phyloP scores from a whole-genome alignment of 2,113 vertebrate genomes.

The Rhagologus leucostigma region DNA sequence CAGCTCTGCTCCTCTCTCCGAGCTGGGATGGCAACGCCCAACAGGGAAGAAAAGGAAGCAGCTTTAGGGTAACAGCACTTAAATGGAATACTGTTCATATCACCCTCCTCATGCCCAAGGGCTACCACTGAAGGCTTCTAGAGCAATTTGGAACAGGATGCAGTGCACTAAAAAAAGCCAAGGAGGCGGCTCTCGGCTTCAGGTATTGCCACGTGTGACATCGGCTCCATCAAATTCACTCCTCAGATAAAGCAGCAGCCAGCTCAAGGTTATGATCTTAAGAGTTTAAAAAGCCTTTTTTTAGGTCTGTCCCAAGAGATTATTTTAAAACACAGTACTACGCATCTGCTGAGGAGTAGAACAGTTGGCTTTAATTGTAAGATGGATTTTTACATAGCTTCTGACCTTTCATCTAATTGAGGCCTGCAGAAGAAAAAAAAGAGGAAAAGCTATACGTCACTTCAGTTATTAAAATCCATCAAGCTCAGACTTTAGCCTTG shows the following conservation, averaged over 20 bases:
- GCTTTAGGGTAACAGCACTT: not conserved
- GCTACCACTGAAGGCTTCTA: not conserved
- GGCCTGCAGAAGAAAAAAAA: conserved; percentile 52
- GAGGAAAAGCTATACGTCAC: conserved; percentile 43
- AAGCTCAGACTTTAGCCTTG: conserved; percentile 71
- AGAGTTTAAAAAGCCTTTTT: conserved; percentile 54
- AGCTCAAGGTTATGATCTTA: conserved; percentile 54
- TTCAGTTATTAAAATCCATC: conserved; percentile 74
- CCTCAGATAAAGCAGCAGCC: not conserved
- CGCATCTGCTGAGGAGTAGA: conserved; percentile 28
- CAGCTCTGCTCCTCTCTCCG: not conserved
- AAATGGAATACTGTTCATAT: not conserved
- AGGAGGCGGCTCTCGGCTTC: not conserved
- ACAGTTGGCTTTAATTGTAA: conserved; percentile 65
- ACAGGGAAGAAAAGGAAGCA: not conserved
- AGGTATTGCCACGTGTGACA: not conserved
- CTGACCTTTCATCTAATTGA: conserved; percentile 68
- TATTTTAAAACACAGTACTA: conserved; percentile 64
- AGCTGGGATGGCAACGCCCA: not conserved
- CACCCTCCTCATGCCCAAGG: not conserved
- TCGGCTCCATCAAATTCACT: conserved; percentile 8
- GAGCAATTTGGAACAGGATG: not conserved
- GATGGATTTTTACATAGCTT: conserved; percentile 64
- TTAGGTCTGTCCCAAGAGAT: conserved; percentile 44
- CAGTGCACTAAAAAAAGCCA: conserved; percentile 8